Conservation (phyloP, 92 coral and sea anemone genomes). For the Heliopora coerulea region DNA sequence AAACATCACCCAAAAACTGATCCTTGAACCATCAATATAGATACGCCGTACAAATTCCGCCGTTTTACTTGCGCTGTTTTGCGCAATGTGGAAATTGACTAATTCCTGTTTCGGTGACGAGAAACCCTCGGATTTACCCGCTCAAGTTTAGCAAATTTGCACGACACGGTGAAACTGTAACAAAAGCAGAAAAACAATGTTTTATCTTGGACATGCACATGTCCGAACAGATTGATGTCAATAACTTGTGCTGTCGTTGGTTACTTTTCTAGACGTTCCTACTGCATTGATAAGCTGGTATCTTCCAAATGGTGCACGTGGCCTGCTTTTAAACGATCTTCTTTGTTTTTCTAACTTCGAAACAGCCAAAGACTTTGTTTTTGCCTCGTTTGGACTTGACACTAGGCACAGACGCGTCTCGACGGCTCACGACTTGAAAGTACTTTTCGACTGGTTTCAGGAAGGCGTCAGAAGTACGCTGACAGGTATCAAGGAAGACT, state of each 20-base stretch:
- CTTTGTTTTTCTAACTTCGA: too few species aligned
- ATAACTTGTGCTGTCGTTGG: background rate
- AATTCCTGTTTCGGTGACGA: too few species aligned
- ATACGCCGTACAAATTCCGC: too few species aligned
- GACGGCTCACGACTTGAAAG: constrained; percentile 8
- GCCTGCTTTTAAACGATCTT: too few species aligned
- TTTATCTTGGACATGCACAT: background rate
- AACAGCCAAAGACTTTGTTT: too few species aligned
- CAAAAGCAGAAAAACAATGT: background rate
- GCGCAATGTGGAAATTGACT: too few species aligned
- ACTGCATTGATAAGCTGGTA: background rate
- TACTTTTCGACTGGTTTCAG: constrained; percentile 1
- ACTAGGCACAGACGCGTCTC: constrained; percentile 9
- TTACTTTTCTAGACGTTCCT: background rate
- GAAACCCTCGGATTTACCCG: too few species aligned
- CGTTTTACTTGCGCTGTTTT: too few species aligned
- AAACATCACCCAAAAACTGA: background rate
- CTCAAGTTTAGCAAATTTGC: too few species aligned
- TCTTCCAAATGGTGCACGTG: background rate
- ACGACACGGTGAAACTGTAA: background rate
- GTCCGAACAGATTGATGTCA: background rate
- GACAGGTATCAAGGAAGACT: background rate
- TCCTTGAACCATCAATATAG: background rate
- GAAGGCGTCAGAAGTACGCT: constrained; percentile 33
- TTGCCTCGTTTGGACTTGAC: background rate